A percentile compares a stretch with the other conserved stretches of the same genome.
Conservation (phyloP, 2,888 invertebrate species). For the Papilio gigon region DNA sequence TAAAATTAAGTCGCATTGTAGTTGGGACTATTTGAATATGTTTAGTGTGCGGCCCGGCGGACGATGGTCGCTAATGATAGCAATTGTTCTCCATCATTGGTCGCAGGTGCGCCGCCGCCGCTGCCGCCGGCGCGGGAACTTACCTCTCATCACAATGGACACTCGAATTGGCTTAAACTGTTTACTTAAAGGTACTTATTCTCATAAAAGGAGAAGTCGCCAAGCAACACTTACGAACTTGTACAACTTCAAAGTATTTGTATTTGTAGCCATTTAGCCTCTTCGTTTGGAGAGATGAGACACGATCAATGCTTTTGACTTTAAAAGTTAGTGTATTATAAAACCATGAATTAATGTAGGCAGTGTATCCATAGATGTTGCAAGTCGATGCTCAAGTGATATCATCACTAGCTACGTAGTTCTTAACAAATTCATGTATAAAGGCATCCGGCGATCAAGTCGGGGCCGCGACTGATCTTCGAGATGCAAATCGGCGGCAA, state of each 20-base stretch:
- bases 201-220: background rate
- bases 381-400: background rate
- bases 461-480: slow-evolving; percentile 48
- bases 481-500: slow-evolving; percentile 52
- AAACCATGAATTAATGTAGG: background rate
- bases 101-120: slow-evolving; percentile 74
- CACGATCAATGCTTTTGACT: no score
- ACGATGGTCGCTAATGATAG: slow-evolving; percentile 75
- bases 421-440: background rate
- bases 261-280: background rate
- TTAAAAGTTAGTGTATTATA: no score
- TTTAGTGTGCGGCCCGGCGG: slow-evolving; percentile 72
- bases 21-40: slow-evolving; percentile 74
- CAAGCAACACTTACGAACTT: background rate
- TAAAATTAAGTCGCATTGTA: slow-evolving; percentile 78
- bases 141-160: slow-evolving; percentile 41
- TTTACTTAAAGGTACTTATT: slow-evolving; percentile 1
- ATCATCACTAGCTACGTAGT: background rate
- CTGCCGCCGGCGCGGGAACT: slow-evolving; percentile 52
- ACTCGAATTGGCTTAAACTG: slow-evolving; percentile 40
- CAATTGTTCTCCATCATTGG: slow-evolving; percentile 79
- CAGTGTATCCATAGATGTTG: background rate
- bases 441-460: slow-evolving; percentile 32
- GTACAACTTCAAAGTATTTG: background rate
- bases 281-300: background rate